phyloP scores from a whole-genome alignment of 2,888 invertebrate genomes.

The Junonia oenone region DNA sequence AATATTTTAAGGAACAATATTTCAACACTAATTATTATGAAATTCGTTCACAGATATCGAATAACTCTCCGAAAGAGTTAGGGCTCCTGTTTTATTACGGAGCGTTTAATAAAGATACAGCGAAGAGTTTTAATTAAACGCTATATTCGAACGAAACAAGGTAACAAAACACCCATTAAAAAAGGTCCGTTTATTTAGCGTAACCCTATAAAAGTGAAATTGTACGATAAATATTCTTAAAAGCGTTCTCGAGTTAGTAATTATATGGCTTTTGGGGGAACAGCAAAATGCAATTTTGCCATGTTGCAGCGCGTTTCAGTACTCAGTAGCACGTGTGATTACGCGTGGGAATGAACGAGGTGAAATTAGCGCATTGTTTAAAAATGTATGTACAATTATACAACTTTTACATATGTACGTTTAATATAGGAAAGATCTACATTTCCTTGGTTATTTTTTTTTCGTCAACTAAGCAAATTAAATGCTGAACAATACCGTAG shows the following conservation, averaged over 20 bases:
- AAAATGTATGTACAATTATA: not conserved
- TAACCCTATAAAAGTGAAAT: constrained; percentile 47
- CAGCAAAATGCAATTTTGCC: constrained; percentile 52
- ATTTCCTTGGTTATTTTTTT: too few relatives aligned
- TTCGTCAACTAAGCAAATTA: too few relatives aligned
- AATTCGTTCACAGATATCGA: not conserved
- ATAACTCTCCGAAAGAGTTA: constrained; percentile 1
- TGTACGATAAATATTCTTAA: constrained; percentile 17
- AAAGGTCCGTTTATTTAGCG: constrained; percentile 22
- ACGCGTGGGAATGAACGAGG: not conserved
- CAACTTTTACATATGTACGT: too few relatives aligned
- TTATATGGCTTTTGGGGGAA: constrained; percentile 48
- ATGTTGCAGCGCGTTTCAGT: constrained; percentile 20
- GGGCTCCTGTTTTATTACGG: constrained; percentile 7
- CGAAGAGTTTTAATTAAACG: constrained; percentile 57
- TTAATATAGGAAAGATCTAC: too few relatives aligned
- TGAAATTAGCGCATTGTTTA: not conserved
- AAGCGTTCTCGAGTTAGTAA: constrained; percentile 40
- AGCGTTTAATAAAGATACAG: constrained; percentile 25
- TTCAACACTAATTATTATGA: not conserved
- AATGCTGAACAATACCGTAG: too few relatives aligned
- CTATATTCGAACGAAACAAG: constrained; percentile 61
- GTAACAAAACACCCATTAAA: constrained; percentile 46
- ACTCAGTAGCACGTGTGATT: not conserved
- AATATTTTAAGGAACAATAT: not conserved